Conservation (phyloP, 2,797 vertebrate genomes). For the Pangasius sanitwongsei region DNA sequence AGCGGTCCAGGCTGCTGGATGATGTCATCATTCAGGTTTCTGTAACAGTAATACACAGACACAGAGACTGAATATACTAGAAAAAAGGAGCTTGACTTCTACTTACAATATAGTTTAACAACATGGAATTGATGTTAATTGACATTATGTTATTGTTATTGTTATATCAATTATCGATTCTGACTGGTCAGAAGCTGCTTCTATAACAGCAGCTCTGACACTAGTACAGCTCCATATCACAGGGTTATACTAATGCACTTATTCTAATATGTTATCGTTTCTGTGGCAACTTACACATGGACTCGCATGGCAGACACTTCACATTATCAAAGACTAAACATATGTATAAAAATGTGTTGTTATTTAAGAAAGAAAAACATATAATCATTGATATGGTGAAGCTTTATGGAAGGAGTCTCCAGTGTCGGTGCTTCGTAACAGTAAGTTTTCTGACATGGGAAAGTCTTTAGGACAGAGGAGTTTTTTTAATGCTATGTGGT, state of each 20-base stretch:
- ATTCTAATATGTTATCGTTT: background rate
- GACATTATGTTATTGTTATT: background rate
- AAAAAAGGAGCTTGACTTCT: background rate
- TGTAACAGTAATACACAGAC: conserved; percentile 58
- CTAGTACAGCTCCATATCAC: background rate
- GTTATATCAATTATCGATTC: background rate
- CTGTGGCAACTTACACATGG: background rate
- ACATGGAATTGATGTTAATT: background rate
- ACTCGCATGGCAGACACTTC: background rate
- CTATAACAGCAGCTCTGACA: background rate
- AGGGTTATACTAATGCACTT: background rate
- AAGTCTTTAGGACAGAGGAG: background rate
- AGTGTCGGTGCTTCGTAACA: background rate
- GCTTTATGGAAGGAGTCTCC: too few relatives aligned
- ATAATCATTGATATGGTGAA: too few relatives aligned
- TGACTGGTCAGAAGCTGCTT: background rate
- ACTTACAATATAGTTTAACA: background rate
- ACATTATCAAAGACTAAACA: background rate
- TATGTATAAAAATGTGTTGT: background rate
- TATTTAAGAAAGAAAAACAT: background rate
- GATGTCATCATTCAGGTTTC: conserved; percentile 81
- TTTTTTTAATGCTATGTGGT: background rate
- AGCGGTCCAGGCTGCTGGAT: conserved; percentile 77
- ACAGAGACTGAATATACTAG: background rate
- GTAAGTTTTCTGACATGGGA: background rate